Evolutionary conservation across 2,888 invertebrate species (phyloP).

Genomic region (Cryptops parisi): DNA sequence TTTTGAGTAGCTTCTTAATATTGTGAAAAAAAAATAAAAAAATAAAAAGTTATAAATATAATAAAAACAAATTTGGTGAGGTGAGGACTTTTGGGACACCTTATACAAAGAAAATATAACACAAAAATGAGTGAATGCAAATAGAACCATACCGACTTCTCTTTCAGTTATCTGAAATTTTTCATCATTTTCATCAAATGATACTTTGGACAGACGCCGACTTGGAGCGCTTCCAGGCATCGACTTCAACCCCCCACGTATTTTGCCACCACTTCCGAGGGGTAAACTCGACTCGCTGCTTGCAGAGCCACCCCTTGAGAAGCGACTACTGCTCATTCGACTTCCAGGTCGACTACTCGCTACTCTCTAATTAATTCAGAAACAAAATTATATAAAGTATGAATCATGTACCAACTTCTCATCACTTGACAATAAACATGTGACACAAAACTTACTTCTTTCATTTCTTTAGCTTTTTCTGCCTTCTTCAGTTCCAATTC

Average conservation of each 20-base stretch:
- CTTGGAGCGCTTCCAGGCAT: constrained; percentile 11
- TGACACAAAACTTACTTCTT: constrained; percentile 25
- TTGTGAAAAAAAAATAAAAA: no score
- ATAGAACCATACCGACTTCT: constrained; percentile 9
- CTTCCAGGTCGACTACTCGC: constrained; percentile 21
- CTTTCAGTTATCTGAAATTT: constrained; percentile 1
- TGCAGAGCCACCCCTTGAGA: constrained; percentile 9
- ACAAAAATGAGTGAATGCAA: not conserved
- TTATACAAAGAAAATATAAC: not conserved
- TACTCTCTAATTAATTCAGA: no score
- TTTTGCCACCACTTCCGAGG: constrained; percentile 4
- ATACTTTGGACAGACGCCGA: constrained; percentile 4
- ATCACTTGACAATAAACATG: no score
- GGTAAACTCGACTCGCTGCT: constrained; percentile 6
- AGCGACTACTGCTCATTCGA: constrained; percentile 19
- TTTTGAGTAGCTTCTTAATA: no score
- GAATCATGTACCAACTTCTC: no score
- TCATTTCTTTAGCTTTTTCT: constrained; percentile 35
- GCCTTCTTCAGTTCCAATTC: constrained; percentile 65
- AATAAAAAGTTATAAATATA: no score
- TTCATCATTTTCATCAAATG: constrained; percentile 10
- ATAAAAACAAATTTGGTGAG: no score
- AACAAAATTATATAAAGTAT: no score
- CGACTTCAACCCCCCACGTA: constrained; percentile 5
- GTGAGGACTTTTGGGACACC: no score